Base-by-base conservation (phyloP, 2,888 invertebrate species). In the Heteropelma amictum region DNA sequence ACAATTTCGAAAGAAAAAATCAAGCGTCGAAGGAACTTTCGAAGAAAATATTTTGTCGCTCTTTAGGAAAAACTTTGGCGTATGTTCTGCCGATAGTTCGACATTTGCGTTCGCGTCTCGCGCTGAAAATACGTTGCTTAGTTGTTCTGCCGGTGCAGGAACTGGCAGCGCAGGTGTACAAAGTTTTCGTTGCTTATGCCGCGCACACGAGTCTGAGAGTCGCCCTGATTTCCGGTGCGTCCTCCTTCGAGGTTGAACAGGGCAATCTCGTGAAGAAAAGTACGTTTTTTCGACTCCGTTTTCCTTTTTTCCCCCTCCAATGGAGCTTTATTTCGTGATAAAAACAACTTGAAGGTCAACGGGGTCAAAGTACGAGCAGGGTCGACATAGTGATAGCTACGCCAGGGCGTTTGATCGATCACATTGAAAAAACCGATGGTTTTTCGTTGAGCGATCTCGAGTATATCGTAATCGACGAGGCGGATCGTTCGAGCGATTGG, bases 381-480 rank as follows among this genome's bases (percentile, higher is more conserved):
- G 93, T 92, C 2, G 98, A 99, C 86, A 95, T 99, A 80, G 91
- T 98, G 61, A 93, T 99, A 0, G 96, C 97, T 56, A 99, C 99
- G 12, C 97, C 98, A 26, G 98, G 98, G 10, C 92, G 98, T 69
- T 90, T 99, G 61, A 94, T 98, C 0, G 97, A 98, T 87, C 98
- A 99, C 89, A 90, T 99, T 75, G 94, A 95, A 87, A 92, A 93
- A 78, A 97, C 97, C 0, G 91, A 93, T 85, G 96, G 96, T 14
- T 94, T 97, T 86, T 92, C 93, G 60, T 88, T 97, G 35, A 91
- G 92, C 80, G 87, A 92, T 81, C 90, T 97, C 0, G 92, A 93
- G 84, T 97, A 95, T 89, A 90, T 98, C 45, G 93, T 99, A 0
- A 95, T 99, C 69, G 99, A 99, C 89, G 99, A 99, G 91, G 99